Base-by-base conservation (phyloP, 2,797 vertebrate species). In the Gouania willdenowi region DNA sequence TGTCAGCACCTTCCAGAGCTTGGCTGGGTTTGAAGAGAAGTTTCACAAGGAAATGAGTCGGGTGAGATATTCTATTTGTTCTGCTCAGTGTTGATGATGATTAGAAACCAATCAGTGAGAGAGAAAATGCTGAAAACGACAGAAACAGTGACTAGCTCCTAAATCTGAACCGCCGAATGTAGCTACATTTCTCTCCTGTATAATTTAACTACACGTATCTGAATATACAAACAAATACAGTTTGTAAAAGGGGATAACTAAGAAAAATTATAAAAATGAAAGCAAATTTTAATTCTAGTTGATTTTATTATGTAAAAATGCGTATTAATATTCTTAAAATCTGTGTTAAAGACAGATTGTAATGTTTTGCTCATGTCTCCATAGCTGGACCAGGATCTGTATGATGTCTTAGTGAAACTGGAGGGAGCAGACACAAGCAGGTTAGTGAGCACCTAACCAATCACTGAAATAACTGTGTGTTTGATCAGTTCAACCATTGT, bases 1-100 rank as follows among this genome's bases (percentile, higher is more conserved):
- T 1, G 94, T 98, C 80, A 99, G 97, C 90, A 98, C 96, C 41
- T 99, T 98, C 87, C 95, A 98, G 90, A 99, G 93, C 82, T 91
- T 99, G 49, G 90, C 96, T 0, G 94, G 94, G 28, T 89, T 99
- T 71, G 95, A 98, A 65, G 97, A 98, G 75, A 99, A 97, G 81
- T 99, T 99, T 85, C 94, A 98, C 80, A 93, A 94, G 85, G 96
- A 98, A 87, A 97, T 98, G 72, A 81, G 92, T 51, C 93, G 95
- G 92, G 97, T 98, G 85, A 90, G 88, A n/a, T n/a, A n/a, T n/a
- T n/a, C n/a, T n/a, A n/a, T n/a, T n/a, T n/a, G n/a, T n/a, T n/a
- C n/a, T n/a, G n/a, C n/a, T n/a, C n/a, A n/a, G n/a, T 26, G 27
- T 40, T 18, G 27, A 17, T 23, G 41, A 15, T 18, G 33, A 5